These are phyloP conservation scores for Hyles vespertilio DNA, from an alignment of 1,140 invertebrate species.

Conservation along the genomic window DNA sequence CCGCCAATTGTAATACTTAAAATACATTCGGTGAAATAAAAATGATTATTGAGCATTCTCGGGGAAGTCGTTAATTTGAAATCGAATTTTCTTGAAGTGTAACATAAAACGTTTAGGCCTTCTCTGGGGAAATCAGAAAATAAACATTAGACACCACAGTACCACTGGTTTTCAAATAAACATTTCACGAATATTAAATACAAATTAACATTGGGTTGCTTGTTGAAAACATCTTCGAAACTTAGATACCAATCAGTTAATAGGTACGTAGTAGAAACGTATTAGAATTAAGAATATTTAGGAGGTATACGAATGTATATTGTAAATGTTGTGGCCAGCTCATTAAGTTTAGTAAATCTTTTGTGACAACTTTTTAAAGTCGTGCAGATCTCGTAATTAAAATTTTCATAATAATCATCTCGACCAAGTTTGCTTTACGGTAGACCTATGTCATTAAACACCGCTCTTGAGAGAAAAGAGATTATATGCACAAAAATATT, in stretches of 20 bases:
- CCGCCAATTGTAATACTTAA: background rate
- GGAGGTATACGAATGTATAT: background rate
- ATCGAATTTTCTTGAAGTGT: constrained; percentile 5
- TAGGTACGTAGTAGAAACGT: background rate
- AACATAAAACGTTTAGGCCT: constrained; percentile 2
- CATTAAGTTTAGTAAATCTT: constrained; percentile 26
- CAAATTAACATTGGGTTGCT: constrained; percentile 1
- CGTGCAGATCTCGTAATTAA: constrained; percentile 24
- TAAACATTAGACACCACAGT: background rate
- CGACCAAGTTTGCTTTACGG: constrained; percentile 10
- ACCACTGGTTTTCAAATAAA: constrained; percentile 8
- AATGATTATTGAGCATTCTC: background rate
- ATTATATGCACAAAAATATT: no score
- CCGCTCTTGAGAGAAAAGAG: no score
- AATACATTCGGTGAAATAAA: constrained; percentile 2
- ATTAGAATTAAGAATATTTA: background rate
- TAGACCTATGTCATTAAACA: constrained; percentile 1
- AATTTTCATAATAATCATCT: constrained; percentile 31
- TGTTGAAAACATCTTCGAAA: constrained; percentile 3
- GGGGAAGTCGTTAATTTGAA: constrained; percentile 6
- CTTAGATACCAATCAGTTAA: background rate
- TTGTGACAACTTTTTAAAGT: no score
- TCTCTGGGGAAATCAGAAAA: background rate
- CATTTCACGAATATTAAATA: no score
- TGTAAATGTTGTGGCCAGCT: background rate